Conservation (phyloP, 2,888 invertebrate species). For the Kuschelorhynchus macadamiae region DNA sequence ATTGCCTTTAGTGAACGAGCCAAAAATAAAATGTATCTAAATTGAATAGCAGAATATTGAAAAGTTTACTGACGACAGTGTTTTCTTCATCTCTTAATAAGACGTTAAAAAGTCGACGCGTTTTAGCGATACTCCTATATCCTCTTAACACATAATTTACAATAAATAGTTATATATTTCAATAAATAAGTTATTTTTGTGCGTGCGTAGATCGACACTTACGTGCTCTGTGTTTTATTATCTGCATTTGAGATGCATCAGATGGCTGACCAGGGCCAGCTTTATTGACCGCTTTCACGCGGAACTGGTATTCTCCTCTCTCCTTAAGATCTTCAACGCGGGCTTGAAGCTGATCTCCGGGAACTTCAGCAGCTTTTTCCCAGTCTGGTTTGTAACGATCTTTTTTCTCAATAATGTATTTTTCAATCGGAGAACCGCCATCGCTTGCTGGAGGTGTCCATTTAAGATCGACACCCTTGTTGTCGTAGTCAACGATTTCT, state of each 20-base stretch:
- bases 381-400: conserved; percentile 88
- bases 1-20: too few relatives aligned
- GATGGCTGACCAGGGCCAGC: conserved; percentile 93
- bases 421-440: conserved; percentile 93
- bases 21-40: too few relatives aligned
- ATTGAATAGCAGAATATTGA: too few relatives aligned
- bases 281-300: conserved; percentile 92
- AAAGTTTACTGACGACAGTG: too few relatives aligned
- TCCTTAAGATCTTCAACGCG: conserved; percentile 90
- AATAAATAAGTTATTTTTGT: too few relatives aligned
- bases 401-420: conserved; percentile 94
- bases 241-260: conserved; percentile 90
- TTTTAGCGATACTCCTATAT: too few relatives aligned
- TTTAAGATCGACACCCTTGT: conserved; percentile 90
- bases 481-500: conserved; percentile 93
- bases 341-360: conserved; percentile 81
- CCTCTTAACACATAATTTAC: too few relatives aligned
- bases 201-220: conserved; percentile 73
- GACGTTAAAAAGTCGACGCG: too few relatives aligned
- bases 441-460: conserved; percentile 92
- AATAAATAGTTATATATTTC: too few relatives aligned
- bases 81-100: too few relatives aligned
- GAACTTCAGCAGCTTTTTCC: conserved; percentile 90
- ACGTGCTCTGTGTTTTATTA: conserved; percentile 90
- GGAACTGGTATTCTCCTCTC: conserved; percentile 92